Evolutionary conservation across 2,888 invertebrate genomes (phyloP), one percentile per base, ranked within the genome.

Genomic region (Scaeva pyrastri): DNA sequence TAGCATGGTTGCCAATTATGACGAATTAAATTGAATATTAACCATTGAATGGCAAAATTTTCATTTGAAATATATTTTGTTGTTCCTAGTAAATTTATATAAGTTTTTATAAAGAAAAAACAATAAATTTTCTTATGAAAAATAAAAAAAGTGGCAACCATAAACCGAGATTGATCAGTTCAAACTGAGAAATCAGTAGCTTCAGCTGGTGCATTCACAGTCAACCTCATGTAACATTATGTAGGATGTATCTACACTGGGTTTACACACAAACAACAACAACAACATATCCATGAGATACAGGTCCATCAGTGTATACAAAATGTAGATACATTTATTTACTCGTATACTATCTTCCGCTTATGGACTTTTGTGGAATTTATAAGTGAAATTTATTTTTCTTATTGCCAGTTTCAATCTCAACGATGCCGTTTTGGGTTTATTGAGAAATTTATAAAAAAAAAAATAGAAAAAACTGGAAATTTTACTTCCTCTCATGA

Each of bases 331-430:
- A n/a, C 14, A 2, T 3, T 39, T 43, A n/a, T 1, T 1, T n/a
- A 26, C 23, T 8, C 8, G 8, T 31, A 8, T 31, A 31, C 31
- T 31, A 26, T 52, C n/a, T 48, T 14, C 21, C 23, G 52, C 55
- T 60, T 70, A 58, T 56, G 41, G 73, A 58, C 71, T 60, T 83
- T 68, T 73, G 68, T 26, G 73, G 68, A 68, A 39, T 55, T 55
- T 11, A 14, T 16, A 83, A 83, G 74, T 78, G 83, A 83, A 83
- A 83, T 83, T 78, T 19, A 16, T 48, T 66, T 83, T 56, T 23
- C 52, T n/a, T 26, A 52, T 36, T 64, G 2, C 23, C 23, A n/a
- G 48, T 45, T 16, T 26, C 31, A 50, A 19, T 41, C 52, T 21
- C 19, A 21, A 16, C 21, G 14, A 39, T 60, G 41, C 10, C 14